Evolutionary conservation across 2,797 vertebrate genomes (phyloP).

Genomic region (Muscicapa striata): DNA sequence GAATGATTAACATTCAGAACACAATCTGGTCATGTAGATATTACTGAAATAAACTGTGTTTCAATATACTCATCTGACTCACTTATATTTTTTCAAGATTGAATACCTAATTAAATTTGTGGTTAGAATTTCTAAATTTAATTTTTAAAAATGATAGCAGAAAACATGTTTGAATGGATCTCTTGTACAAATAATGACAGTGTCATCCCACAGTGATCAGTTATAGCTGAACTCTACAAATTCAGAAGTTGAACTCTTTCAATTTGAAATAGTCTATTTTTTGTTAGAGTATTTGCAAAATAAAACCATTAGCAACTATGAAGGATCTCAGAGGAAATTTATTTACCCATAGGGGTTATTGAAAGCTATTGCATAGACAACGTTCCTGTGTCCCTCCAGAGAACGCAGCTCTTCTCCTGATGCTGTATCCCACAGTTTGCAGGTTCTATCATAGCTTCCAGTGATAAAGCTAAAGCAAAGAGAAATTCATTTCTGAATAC

Average conservation of each 20-base stretch:
- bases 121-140: background rate
- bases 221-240: background rate
- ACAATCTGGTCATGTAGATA: background rate
- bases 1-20: background rate
- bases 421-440: constrained; percentile 92
- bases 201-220: background rate
- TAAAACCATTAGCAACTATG: background rate
- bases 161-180: background rate
- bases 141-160: background rate
- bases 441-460: constrained; percentile 97
- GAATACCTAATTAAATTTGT: background rate
- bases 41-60: background rate
- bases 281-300: background rate
- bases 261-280: background rate
- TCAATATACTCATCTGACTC: background rate
- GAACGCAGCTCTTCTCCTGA: constrained; percentile 86
- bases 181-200: background rate
- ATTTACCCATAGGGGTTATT: constrained; percentile 96
- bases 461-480: constrained; percentile 88
- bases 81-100: background rate
- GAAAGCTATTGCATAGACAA: constrained; percentile 94
- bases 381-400: constrained; percentile 89
- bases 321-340: background rate
- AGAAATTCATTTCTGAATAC: background rate
- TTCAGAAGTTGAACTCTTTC: background rate